These are phyloP conservation scores for Aviceda subcristata DNA, from an alignment of 2,113 vertebrate genomes.

Conservation along the genomic window DNA sequence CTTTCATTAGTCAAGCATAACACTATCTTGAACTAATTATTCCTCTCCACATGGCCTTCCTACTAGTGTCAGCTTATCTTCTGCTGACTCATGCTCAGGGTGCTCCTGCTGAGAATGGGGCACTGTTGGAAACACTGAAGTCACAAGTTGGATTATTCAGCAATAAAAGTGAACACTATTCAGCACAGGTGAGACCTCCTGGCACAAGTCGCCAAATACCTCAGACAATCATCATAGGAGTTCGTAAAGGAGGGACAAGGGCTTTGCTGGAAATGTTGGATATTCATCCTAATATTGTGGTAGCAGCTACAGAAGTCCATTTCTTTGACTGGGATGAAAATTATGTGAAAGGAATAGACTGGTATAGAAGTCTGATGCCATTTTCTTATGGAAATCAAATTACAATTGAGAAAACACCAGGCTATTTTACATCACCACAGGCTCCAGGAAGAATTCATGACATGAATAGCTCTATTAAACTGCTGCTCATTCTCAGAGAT, in stretches of 20 bases:
- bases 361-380: conserved; percentile 90
- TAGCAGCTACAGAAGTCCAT: conserved; percentile 91
- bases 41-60: conserved; percentile 81
- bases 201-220: conserved; percentile 83
- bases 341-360: conserved; percentile 88
- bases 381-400: conserved; percentile 90
- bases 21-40: conserved; percentile 49
- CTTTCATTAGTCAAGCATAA: conserved; percentile 57
- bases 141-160: conserved; percentile 63
- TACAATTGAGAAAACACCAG: conserved; percentile 93
- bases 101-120: conserved; percentile 70
- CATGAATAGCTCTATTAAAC: conserved; percentile 91
- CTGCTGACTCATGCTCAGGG: conserved; percentile 77
- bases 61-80: conserved; percentile 79
- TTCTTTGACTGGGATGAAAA: conserved; percentile 97
- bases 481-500: conserved; percentile 89
- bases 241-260: conserved; percentile 90
- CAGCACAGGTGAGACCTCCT: conserved; percentile 75
- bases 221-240: conserved; percentile 91
- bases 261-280: conserved; percentile 92
- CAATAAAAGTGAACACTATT: conserved; percentile 76
- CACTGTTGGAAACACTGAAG: conserved; percentile 64
- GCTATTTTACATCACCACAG: conserved; percentile 89
- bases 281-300: conserved; percentile 89
- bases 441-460: conserved; percentile 86